Evolutionary conservation across 1,140 invertebrate species (phyloP).

Genomic region (Calephelis virginiensis): DNA sequence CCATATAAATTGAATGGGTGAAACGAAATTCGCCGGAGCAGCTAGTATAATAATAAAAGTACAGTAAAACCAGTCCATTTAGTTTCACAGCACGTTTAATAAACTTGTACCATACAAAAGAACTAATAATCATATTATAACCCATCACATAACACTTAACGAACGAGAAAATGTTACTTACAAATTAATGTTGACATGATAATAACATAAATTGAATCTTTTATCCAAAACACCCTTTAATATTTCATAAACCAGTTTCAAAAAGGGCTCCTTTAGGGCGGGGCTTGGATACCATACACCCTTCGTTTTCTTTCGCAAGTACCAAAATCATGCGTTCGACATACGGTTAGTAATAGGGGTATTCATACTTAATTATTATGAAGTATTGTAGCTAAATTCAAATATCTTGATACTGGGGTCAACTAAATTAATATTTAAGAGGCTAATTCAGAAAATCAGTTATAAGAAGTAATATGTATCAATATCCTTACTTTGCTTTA

Average conservation of each 20-base stretch:
- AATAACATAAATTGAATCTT: conserved; percentile 68
- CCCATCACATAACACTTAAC: conserved; percentile 56
- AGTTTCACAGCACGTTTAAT: conserved; percentile 19
- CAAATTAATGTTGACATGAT: conserved; percentile 69
- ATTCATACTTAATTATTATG: conserved; percentile 75
- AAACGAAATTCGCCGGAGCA: too few relatives aligned
- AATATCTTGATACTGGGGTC: conserved; percentile 39
- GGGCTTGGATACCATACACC: conserved; percentile 45
- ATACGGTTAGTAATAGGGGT: conserved; percentile 69
- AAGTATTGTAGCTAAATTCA: conserved; percentile 27
- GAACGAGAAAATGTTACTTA: conserved; percentile 48
- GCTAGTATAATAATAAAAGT: too few relatives aligned
- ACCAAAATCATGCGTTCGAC: conserved; percentile 62
- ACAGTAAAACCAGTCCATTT: conserved; percentile 8
- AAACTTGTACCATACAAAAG: conserved; percentile 27
- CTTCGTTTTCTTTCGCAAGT: conserved; percentile 46
- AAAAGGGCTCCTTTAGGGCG: conserved; percentile 49
- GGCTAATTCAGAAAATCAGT: too few relatives aligned
- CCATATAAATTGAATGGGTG: too few relatives aligned
- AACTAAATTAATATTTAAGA: too few relatives aligned
- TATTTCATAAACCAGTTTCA: conserved; percentile 65
- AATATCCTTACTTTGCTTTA: too few relatives aligned
- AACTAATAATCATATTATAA: conserved; percentile 42
- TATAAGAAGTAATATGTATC: too few relatives aligned
- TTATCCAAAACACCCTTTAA: conserved; percentile 54